Evolutionary conservation across 64 coral and sea anemone genomes (phyloP), one percentile per base, ranked within the genome.

Genomic region (Pocillopora verrucosa): DNA sequence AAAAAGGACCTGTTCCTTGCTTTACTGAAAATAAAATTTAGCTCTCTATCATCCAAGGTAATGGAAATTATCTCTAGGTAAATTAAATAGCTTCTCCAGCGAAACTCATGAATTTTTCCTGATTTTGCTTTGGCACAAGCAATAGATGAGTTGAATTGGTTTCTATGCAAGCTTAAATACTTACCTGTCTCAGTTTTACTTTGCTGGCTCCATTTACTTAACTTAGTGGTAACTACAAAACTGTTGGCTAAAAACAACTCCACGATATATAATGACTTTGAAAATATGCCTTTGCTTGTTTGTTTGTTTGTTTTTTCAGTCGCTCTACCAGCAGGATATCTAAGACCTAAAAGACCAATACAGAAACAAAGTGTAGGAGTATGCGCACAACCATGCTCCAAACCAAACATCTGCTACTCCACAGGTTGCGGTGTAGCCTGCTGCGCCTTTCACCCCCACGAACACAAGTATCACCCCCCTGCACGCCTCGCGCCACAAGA

Each of bases 341-440:
- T 96, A 12, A 93, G 76, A 74, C 88, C 89, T 9, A 93, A 82
- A 3, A 77, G 17, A 56, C 91, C 91, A n/a, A 20, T 22, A 11
- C 94, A 96, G 16, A 86, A 75, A 37, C 24, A 36, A 35, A 16
- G 35, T 45, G 51, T 22, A 12, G 88, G 84, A 25, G 72, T 75
- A 11, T 96, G 94, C 41, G 91, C 94, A 69, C 94, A 93, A 61
- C 94, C 94, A 11, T 96, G 94, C 72, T 90, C 94, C 11, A 90
- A 74, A 60, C 94, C 94, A 58, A 87, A 76, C 11, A 17, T 85
- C 22, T 96, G 94, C 68, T 96, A 79, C 45, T 22, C 74, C 1
- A 41, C 62, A 5, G 94, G 94, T 15, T 96, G 94, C 20, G 51
- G 75, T 20, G 91, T 92, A 41, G 5, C 37, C 12, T 96, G 94